Conservation (phyloP, 2,797 vertebrate genomes). For the Lepus oiostolus region DNA sequence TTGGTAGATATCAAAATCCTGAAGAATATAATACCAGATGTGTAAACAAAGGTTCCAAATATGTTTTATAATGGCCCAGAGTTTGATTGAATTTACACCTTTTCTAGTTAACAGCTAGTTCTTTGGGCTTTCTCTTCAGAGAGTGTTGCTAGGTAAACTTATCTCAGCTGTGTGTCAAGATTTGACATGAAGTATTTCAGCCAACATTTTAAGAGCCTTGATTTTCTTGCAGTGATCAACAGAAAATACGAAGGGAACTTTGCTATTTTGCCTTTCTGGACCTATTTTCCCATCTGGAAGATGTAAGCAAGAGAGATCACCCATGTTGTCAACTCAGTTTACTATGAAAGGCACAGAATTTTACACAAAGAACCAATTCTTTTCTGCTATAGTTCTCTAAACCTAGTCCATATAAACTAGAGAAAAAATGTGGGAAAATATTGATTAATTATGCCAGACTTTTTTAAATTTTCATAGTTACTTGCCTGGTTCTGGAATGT, state of each 20-base stretch:
- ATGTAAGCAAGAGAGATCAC: not conserved
- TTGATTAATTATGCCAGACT: not conserved
- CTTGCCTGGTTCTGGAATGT: slow-evolving; percentile 8
- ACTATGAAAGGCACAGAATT: not conserved
- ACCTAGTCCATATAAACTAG: not conserved
- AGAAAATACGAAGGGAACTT: slow-evolving; percentile 51
- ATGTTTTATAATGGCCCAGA: not conserved
- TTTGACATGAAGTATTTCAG: not conserved
- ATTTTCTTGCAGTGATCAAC: slow-evolving; percentile 3
- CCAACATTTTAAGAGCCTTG: not conserved
- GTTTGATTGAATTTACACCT: not conserved
- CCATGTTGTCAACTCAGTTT: not conserved
- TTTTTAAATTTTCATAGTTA: slow-evolving; percentile 24
- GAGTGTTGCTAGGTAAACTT: slow-evolving; percentile 21
- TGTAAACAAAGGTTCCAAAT: slow-evolving; percentile 32
- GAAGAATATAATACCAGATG: not conserved
- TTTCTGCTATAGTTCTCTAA: not conserved
- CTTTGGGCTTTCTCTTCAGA: not conserved
- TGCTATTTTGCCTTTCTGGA: not conserved
- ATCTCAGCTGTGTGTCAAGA: not conserved
- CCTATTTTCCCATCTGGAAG: slow-evolving; percentile 37
- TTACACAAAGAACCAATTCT: not conserved
- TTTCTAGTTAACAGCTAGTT: slow-evolving; percentile 45
- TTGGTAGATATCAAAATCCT: slow-evolving; percentile 23
- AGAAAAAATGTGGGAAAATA: not conserved